Base-by-base conservation (phyloP, 2,797 vertebrate genomes). In the Cheirogaleus major region DNA sequence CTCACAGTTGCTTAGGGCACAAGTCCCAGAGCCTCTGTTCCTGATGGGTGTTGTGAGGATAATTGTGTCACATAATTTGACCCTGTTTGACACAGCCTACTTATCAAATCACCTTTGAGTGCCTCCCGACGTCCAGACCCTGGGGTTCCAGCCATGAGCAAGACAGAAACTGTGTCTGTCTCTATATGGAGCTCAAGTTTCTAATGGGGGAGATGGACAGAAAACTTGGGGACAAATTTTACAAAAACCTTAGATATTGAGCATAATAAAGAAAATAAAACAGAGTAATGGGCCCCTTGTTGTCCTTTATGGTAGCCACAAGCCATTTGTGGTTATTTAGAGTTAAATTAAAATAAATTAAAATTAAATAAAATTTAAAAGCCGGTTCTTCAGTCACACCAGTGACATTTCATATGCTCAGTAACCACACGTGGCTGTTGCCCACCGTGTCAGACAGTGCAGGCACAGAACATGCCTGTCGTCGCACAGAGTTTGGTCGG, bases 321-420 rank as follows among this genome's bases (percentile, higher is more conserved):
- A 83, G n/a, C 43, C 67, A 32, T 65, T 7, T 87, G 30, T 75
- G 25, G 32, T n/a, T 87, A n/a, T 61, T 95, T 72, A 76, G 94
- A 80, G 9, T 72, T 83, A 91, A 72, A 86, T 73, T 81, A 85
- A 78, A 90, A 50, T 81, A 72, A 83, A 87, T 79, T 35, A 75
- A 80, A 90, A 61, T 86, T 7, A 89, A 96, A 79, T 79, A 4
- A 73, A 70, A 61, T 50, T 4, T 48, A 85, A 91, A 72, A 57
- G 1, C 38, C 20, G 61, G 15, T n/a, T 93, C 41, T 45, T 45
- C 5, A 52, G 32, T 84, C 35, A 52, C 2, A 25, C 3, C 13
- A 32, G 14, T 73, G 76, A 83, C 30, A 50, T 83, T 72, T 87
- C 27, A 23, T 1, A 1, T 48, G 27, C 61, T 75, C n/a, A 43